phyloP scores from a whole-genome alignment of 2,113 vertebrate species.

The Charina bottae region DNA sequence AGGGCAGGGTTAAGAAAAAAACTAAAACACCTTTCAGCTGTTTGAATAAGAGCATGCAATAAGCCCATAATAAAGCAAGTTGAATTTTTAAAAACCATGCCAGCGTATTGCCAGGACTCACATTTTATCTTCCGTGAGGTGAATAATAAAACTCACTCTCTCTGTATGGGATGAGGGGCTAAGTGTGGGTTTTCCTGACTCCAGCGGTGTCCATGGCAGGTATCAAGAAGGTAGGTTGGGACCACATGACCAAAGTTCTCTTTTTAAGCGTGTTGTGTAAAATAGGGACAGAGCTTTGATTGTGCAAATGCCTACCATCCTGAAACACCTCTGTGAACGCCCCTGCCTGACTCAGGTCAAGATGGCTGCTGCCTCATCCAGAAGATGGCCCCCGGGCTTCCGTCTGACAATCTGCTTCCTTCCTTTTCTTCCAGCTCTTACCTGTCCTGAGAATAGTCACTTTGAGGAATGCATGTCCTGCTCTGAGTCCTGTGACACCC shows the following conservation, averaged over 20 bases:
- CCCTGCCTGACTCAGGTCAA: not conserved
- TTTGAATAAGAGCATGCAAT: not conserved
- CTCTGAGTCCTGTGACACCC: slow-evolving; percentile 85
- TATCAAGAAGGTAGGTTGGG: not conserved
- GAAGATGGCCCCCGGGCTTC: not conserved
- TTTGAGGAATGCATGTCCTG: slow-evolving; percentile 94
- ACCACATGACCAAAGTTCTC: not conserved
- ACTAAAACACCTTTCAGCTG: not conserved
- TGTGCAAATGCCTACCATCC: not conserved
- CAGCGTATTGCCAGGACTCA: not conserved
- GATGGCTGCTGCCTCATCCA: not conserved
- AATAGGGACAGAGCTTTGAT: not conserved
- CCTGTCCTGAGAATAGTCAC: slow-evolving; percentile 92
- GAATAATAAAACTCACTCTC: not conserved
- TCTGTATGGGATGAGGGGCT: not conserved
- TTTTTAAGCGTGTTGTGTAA: not conserved
- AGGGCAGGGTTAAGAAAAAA: not conserved
- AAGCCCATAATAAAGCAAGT: not conserved
- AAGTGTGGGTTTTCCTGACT: not conserved
- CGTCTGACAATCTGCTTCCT: not conserved
- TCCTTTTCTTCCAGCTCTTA: slow-evolving; percentile 78
- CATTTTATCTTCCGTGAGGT: not conserved
- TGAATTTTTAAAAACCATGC: not conserved
- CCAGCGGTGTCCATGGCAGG: not conserved
- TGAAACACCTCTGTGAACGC: not conserved